Evolutionary conservation across 1,140 invertebrate species (phyloP).

Genomic region (Musca domestica): DNA sequence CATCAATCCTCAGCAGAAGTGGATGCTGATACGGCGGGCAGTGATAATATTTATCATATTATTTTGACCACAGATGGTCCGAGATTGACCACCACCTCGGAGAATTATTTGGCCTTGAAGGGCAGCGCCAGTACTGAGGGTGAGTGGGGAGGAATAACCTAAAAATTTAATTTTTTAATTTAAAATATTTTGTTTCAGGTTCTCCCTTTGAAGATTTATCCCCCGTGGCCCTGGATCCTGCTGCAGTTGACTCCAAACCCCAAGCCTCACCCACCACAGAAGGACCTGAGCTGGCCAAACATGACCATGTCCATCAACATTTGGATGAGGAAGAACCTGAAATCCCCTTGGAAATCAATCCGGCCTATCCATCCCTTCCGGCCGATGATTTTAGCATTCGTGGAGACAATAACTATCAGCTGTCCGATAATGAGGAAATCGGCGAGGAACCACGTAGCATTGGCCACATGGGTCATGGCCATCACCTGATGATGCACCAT

Average conservation of each 20-base stretch:
- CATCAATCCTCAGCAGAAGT: constrained; percentile 24
- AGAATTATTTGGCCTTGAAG: constrained; percentile 21
- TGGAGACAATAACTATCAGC: constrained; percentile 46
- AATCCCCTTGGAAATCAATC: constrained; percentile 47
- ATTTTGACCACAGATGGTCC: constrained; percentile 49
- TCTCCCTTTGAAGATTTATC: neutral
- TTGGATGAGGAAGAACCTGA: constrained; percentile 45
- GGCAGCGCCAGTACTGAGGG: constrained; percentile 12
- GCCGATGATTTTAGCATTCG: constrained; percentile 48
- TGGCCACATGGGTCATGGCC: neutral
- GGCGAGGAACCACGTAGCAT: constrained; percentile 44
- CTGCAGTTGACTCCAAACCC: neutral
- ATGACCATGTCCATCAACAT: constrained; percentile 29
- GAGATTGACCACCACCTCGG: constrained; percentile 10
- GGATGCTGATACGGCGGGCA: constrained; percentile 47
- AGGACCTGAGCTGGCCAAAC: neutral
- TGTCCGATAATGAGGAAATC: constrained; percentile 40
- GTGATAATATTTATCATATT: constrained; percentile 48
- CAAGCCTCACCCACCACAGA: neutral
- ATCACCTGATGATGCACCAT: neutral
- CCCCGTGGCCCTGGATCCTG: neutral
- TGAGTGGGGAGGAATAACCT: constrained; percentile 1
- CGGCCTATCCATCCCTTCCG: constrained; percentile 47
- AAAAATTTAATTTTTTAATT: too few species aligned
- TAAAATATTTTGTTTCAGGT: neutral